These are phyloP conservation scores for Erethizon dorsatum DNA, from an alignment of 2,797 vertebrate species.

Conservation along the genomic window DNA sequence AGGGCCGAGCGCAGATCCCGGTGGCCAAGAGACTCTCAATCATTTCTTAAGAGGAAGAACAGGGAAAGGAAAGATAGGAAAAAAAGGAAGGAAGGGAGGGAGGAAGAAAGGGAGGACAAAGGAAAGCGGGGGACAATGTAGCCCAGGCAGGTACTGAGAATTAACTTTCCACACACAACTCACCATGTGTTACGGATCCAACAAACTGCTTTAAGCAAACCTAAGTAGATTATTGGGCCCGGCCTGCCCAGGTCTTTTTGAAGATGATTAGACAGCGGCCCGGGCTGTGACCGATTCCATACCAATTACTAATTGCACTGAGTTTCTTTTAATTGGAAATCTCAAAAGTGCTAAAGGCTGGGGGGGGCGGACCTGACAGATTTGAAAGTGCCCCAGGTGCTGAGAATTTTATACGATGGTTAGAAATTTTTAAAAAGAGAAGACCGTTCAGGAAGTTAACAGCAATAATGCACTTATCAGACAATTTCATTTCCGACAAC, in stretches of 20 bases:
- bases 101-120: neutral
- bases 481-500: conserved; percentile 33
- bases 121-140: neutral
- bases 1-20: neutral
- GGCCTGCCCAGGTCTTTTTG: conserved; percentile 43
- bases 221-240: conserved; percentile 59
- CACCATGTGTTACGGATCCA: conserved; percentile 59
- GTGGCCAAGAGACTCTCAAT: neutral
- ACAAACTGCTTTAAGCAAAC: conserved; percentile 65
- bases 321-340: conserved; percentile 73
- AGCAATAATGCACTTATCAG: conserved; percentile 29
- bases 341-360: conserved; percentile 14
- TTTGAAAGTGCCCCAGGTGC: conserved; percentile 12
- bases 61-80: neutral
- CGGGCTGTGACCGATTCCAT: conserved; percentile 54
- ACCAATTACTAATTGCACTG: conserved; percentile 48
- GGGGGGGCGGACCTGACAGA: neutral
- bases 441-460: conserved; percentile 44
- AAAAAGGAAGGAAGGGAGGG: neutral
- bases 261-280: conserved; percentile 71
- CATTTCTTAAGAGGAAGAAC: conserved; percentile 35
- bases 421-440: neutral
- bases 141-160: neutral
- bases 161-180: neutral
- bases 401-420: conserved; percentile 44